phyloP scores from a whole-genome alignment of 2,797 vertebrate species.

The Mallotus villosus region DNA sequence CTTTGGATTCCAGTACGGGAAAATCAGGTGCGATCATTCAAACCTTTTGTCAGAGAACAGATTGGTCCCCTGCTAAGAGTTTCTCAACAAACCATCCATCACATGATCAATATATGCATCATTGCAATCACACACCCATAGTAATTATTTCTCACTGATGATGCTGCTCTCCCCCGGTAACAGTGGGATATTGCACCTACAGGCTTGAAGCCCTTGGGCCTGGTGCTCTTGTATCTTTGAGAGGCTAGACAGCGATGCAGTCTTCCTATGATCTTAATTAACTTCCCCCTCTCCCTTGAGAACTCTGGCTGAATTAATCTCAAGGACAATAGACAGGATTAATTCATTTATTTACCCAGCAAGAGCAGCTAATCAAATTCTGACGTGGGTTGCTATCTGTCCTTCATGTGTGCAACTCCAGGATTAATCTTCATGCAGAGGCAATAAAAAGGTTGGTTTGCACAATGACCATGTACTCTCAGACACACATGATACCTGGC shows the following conservation, averaged over 20 bases:
- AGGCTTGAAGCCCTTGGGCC: not conserved
- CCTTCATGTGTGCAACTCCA: constrained; percentile 52
- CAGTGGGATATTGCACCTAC: not conserved
- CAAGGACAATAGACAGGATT: constrained; percentile 71
- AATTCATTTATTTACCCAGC: constrained; percentile 70
- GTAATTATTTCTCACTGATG: not conserved
- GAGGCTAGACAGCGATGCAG: constrained; percentile 38
- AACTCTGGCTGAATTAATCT: constrained; percentile 64
- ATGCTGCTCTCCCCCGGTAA: not conserved
- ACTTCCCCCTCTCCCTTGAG: constrained; percentile 61
- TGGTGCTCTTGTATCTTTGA: constrained; percentile 37
- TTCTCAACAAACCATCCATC: not conserved
- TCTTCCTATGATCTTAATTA: constrained; percentile 66
- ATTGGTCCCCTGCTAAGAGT: constrained; percentile 23
- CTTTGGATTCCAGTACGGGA: constrained; percentile 9
- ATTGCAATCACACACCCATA: not conserved
- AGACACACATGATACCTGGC: not conserved
- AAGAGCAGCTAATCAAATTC: constrained; percentile 63
- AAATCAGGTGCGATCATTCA: not conserved
- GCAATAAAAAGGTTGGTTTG: not conserved
- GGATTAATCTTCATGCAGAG: too few species aligned
- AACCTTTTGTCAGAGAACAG: not conserved
- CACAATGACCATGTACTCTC: not conserved
- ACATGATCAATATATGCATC: not conserved
- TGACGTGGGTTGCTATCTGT: constrained; percentile 42